Conservation (phyloP, 1,140 invertebrate species). For the Calycopis cecrops region DNA sequence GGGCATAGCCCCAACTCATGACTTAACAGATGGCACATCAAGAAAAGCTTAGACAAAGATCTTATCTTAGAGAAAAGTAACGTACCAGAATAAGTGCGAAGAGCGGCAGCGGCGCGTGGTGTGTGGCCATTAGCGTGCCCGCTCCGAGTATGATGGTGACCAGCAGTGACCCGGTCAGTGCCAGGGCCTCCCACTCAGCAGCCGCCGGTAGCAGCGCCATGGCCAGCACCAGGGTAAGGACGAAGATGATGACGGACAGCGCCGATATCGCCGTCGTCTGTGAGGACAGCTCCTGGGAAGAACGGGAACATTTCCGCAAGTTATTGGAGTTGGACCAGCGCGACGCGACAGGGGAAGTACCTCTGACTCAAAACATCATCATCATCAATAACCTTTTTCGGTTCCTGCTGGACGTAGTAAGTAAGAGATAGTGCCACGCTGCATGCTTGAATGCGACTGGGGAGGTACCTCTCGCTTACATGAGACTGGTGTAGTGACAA, state of each 20-base stretch:
- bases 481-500: too few relatives aligned
- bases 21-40: not conserved
- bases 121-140: conserved; percentile 71
- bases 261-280: conserved; percentile 62
- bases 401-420: too few relatives aligned
- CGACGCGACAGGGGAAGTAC: too few relatives aligned
- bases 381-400: too few relatives aligned
- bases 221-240: conserved; percentile 65
- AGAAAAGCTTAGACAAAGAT: too few relatives aligned
- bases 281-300: conserved; percentile 72
- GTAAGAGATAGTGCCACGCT: too few relatives aligned
- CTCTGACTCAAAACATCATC: too few relatives aligned
- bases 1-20: too few relatives aligned
- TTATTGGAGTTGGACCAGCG: too few relatives aligned
- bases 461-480: too few relatives aligned
- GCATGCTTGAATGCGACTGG: too few relatives aligned
- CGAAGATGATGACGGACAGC: conserved; percentile 68
- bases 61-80: not conserved
- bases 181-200: conserved; percentile 73
- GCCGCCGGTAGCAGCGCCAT: conserved; percentile 72
- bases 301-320: conserved; percentile 18
- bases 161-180: conserved; percentile 70
- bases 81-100: conserved; percentile 80
- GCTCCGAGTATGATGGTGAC: conserved; percentile 68
- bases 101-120: conserved; percentile 78